Base-by-base conservation (phyloP, 2,113 vertebrate genomes). In the Mobula hypostoma region DNA sequence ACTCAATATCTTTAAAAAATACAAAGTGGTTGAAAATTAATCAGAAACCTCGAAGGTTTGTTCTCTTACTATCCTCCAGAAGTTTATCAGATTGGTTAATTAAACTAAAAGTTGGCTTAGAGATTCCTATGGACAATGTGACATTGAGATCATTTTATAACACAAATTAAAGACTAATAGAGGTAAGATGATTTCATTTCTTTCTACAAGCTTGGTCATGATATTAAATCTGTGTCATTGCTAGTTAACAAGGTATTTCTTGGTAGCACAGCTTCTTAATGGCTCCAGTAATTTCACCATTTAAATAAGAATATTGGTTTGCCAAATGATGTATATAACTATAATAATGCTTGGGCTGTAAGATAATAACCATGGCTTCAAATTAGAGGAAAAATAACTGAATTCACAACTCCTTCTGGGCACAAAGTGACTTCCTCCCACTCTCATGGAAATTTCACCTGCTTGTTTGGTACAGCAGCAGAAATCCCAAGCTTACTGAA, bases 111-210 rank as follows among this genome's bases (percentile, higher is more conserved):
- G 72, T 66, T 40, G 7, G 9, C 32, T 24, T 7, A 87, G 9
- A 87, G 21, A 87, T 92, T 92, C n/a, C 66, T 36, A 40, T 9
- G 32, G 90, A 92, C 70, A 70, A 92, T 21, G 21, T 92, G 17
- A 32, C 66, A 72, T 92, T 92, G 90, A 92, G 72, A 29, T 68
- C 5, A 92, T 8, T 72, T 92, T 92, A 92, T 48, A 24, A 92
- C 66, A 72, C 17, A 72, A 11, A 72, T 72, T 36, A 92, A 92
- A 70, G 68, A 21, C 66, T 72, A 40, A 19, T 40, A 21, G 63
- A 70, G 88, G 36, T 91, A 88, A 88, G 12, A 24, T 92, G 36
- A 61, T 72, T 92, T 72, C 27, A 68, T 72, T 92, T 72, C 66
- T 40, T 72, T 40, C 32, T 70, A 92, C 66, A 72, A 72, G 29